These are phyloP conservation scores for Hypercompe scribonia DNA, from an alignment of 2,888 invertebrate species.

Conservation along the genomic window DNA sequence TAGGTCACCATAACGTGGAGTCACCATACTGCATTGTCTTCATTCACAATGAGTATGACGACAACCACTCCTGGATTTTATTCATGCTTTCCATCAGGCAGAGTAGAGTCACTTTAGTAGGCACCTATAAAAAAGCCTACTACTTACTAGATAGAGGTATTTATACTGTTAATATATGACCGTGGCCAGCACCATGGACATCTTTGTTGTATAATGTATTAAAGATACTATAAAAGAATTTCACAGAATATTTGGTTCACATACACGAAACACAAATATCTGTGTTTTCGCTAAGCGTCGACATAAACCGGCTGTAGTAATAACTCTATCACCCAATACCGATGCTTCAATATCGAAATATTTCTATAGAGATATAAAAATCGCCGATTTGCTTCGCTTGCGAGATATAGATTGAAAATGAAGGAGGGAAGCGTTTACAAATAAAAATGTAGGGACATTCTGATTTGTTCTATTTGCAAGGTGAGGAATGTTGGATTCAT, in stretches of 20 bases:
- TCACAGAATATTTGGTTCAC: not conserved
- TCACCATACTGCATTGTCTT: too few relatives aligned
- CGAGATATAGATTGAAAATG: conserved; percentile 24
- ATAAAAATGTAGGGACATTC: not conserved
- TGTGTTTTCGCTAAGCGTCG: not conserved
- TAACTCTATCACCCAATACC: conserved; percentile 26
- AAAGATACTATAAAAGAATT: not conserved
- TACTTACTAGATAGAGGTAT: not conserved
- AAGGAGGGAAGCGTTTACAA: conserved; percentile 20
- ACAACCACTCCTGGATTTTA: too few relatives aligned
- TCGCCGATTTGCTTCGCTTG: conserved; percentile 12
- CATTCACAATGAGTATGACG: too few relatives aligned
- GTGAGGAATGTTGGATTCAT: not conserved
- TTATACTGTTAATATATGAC: not conserved
- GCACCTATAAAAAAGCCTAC: too few relatives aligned
- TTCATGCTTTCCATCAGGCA: too few relatives aligned
- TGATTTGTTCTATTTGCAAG: not conserved
- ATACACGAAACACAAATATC: conserved; percentile 3
- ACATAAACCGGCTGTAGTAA: conserved; percentile 24
- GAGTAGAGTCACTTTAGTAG: too few relatives aligned
- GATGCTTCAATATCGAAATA: conserved; percentile 18
- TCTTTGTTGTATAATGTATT: not conserved
- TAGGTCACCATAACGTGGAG: too few relatives aligned
- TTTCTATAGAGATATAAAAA: conserved; percentile 25
- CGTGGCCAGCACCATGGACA: not conserved